A percentile compares a stretch with the other conserved stretches of the same genome.
Evolutionary conservation across 1,140 invertebrate species (phyloP).

Genomic region (Cydia amplana): DNA sequence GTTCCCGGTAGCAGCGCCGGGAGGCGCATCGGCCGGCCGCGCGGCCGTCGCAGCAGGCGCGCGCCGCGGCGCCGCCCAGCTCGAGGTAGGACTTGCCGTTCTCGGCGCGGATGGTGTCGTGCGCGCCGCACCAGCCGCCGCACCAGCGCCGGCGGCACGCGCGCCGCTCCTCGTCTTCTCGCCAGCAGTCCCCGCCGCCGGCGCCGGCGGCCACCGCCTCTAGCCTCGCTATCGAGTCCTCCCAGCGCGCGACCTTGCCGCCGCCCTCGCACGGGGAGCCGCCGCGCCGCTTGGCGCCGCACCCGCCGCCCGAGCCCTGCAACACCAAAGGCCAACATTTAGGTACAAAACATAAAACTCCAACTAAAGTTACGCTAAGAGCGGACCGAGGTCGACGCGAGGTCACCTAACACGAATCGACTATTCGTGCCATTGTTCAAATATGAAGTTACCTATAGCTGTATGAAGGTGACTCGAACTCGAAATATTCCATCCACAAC

Average conservation of each 20-base stretch:
- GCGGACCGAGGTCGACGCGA: constrained; percentile 33
- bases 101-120: constrained; percentile 92
- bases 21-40: constrained; percentile 87
- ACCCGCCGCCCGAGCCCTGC: constrained; percentile 77
- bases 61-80: constrained; percentile 85
- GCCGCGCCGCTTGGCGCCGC: constrained; percentile 76
- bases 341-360: background rate
- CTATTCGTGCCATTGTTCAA: constrained; percentile 27
- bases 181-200: constrained; percentile 75
- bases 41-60: constrained; percentile 87
- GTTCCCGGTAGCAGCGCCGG: constrained; percentile 88
- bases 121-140: constrained; percentile 80
- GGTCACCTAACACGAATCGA: constrained; percentile 23
- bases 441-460: background rate
- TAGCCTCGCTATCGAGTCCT: constrained; percentile 76
- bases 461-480: constrained; percentile 12
- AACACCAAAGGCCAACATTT: constrained; percentile 44
- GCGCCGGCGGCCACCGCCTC: constrained; percentile 78
- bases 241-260: constrained; percentile 77
- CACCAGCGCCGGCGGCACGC: constrained; percentile 73
- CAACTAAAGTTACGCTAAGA: constrained; percentile 2
- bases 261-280: constrained; percentile 70
- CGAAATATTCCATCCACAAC: background rate
- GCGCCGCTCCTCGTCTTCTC: constrained; percentile 72
- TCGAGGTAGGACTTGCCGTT: constrained; percentile 95